Conservation (phyloP, 2,888 invertebrate genomes). For the Seira musarum region DNA sequence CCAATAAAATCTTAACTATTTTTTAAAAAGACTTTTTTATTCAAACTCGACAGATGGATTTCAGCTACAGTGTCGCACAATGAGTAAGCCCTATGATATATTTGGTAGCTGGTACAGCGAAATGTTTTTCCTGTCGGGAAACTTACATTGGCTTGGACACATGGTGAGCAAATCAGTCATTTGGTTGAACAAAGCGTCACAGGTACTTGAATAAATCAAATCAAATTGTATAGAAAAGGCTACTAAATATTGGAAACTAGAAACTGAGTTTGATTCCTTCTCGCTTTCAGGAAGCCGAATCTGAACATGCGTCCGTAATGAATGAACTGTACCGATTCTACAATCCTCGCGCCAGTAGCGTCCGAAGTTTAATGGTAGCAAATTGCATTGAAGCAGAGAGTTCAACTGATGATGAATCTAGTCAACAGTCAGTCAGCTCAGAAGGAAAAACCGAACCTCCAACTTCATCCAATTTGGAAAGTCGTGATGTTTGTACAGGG, state of each 20-base stretch:
- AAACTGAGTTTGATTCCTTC: too few species aligned
- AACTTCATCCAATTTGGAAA: background rate
- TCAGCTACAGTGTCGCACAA: conserved; percentile 77
- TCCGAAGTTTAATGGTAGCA: conserved; percentile 85
- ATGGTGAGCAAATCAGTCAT: conserved; percentile 82
- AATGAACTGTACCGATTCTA: conserved; percentile 81
- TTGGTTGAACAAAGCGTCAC: conserved; percentile 87
- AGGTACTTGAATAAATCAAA: too few species aligned
- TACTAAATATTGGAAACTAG: too few species aligned
- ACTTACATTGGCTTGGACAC: conserved; percentile 85
- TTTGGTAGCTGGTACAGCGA: conserved; percentile 92
- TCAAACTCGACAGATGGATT: conserved; percentile 78
- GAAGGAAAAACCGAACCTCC: conserved; percentile 21
- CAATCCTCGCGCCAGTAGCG: conserved; percentile 79
- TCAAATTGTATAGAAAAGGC: too few species aligned
- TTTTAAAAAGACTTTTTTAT: too few species aligned
- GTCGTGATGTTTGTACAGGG: conserved; percentile 51
- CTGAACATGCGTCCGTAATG: conserved; percentile 85
- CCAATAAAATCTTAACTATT: too few species aligned
- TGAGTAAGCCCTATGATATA: conserved; percentile 89
- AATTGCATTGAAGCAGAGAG: conserved; percentile 75
- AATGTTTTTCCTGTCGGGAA: conserved; percentile 84
- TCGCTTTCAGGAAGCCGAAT: conserved; percentile 77
- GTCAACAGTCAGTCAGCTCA: conserved; percentile 11
- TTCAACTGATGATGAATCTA: conserved; percentile 13